These are phyloP conservation scores for Polyommatus icarus DNA, from an alignment of 2,888 invertebrate species.

Conservation along the genomic window DNA sequence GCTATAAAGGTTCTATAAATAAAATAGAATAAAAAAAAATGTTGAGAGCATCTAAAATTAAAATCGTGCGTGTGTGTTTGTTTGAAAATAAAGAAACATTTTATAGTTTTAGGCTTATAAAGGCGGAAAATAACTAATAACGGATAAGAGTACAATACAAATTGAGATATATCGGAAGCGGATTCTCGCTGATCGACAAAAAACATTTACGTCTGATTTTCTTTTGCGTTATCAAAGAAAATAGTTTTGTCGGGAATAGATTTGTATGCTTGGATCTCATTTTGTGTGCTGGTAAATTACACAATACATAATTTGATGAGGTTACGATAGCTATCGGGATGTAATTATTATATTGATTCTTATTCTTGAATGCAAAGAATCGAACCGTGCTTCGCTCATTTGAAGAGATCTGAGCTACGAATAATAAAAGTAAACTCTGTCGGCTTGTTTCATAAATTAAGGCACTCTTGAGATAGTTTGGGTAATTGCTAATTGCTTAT, in stretches of 20 bases:
- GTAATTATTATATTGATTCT: no score
- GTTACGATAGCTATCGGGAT: no score
- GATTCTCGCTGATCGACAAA: constrained; percentile 2
- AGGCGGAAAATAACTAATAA: not conserved
- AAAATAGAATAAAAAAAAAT: not conserved
- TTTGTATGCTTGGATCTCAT: not conserved
- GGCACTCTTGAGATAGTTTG: not conserved
- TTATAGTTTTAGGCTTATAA: not conserved
- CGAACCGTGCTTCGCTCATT: not conserved
- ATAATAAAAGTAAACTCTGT: not conserved
- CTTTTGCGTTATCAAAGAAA: not conserved
- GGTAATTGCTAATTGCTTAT: no score
- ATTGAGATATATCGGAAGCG: not conserved
- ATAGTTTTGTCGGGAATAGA: not conserved
- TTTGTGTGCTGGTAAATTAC: not conserved
- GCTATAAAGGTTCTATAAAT: no score
- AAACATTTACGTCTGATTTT: constrained; percentile 5
- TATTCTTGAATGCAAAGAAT: not conserved
- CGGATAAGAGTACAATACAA: not conserved
- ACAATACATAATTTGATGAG: not conserved
- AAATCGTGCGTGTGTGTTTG: no score
- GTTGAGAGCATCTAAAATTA: no score
- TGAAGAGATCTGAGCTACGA: not conserved
- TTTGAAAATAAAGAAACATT: no score
- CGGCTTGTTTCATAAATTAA: not conserved